Percentiles rank a stretch among this genome's conserved stretches.
Evolutionary conservation across 1,140 invertebrate genomes (phyloP).

Genomic region (Radopholus similis): DNA sequence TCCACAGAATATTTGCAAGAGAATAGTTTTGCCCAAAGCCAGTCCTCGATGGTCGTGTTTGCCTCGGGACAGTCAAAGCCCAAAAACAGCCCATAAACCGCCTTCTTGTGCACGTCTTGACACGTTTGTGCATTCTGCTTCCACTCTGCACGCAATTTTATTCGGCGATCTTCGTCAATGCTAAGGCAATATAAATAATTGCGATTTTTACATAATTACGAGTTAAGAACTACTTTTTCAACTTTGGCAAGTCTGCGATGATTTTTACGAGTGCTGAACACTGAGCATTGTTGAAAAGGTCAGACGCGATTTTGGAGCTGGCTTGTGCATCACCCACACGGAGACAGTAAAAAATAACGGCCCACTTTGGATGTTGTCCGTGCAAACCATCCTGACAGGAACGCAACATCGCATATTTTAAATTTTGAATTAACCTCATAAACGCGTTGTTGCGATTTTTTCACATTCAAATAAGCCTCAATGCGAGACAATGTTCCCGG

Average conservation of each 20-base stretch:
- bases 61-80: slow-evolving; percentile 43
- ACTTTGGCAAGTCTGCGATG: slow-evolving; percentile 17
- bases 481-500: slow-evolving; percentile 39
- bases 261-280: slow-evolving; percentile 27
- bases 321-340: slow-evolving; percentile 37
- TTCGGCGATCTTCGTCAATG: slow-evolving; percentile 40
- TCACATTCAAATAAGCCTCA: slow-evolving; percentile 48
- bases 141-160: slow-evolving; percentile 54
- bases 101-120: slow-evolving; percentile 43
- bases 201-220: neutral
- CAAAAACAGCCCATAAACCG: slow-evolving; percentile 46
- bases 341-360: slow-evolving; percentile 35
- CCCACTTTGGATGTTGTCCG: slow-evolving; percentile 39
- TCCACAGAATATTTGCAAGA: slow-evolving; percentile 28
- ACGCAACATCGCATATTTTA: neutral
- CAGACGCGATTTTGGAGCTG: slow-evolving; percentile 12
- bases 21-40: slow-evolving; percentile 53
- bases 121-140: slow-evolving; percentile 29
- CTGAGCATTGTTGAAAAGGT: slow-evolving; percentile 29
- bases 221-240: slow-evolving; percentile 9
- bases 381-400: slow-evolving; percentile 30
- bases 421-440: slow-evolving; percentile 18
- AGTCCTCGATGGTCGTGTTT: slow-evolving; percentile 51
- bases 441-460: neutral
- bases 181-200: slow-evolving; percentile 23